Evolutionary conservation across 2,888 invertebrate genomes (phyloP).

Genomic region (Fabriciana adippe): DNA sequence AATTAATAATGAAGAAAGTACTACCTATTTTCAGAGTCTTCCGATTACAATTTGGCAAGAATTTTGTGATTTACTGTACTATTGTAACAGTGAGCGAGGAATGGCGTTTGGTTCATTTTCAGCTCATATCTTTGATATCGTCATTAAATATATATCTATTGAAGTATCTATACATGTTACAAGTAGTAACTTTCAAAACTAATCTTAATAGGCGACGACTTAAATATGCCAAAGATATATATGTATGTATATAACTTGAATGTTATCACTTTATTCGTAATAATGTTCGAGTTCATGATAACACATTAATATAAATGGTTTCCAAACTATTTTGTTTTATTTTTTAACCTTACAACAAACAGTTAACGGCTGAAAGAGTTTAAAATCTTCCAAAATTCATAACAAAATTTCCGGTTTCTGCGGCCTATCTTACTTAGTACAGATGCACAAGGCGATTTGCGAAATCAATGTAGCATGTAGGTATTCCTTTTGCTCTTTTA

Average conservation of each 20-base stretch:
- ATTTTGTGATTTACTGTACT: constrained; percentile 11
- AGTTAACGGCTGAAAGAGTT: not conserved
- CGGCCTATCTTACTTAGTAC: too few relatives aligned
- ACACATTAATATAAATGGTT: constrained; percentile 77
- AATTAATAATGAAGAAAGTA: not conserved
- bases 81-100: constrained; percentile 3
- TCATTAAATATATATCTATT: constrained; percentile 8
- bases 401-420: too few relatives aligned
- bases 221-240: constrained; percentile 38
- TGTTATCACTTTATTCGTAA: constrained; percentile 76
- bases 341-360: constrained; percentile 16
- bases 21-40: constrained; percentile 60
- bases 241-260: constrained; percentile 53
- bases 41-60: constrained; percentile 48
- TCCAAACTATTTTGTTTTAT: constrained; percentile 65
- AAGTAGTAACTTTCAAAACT: constrained; percentile 33
- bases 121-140: constrained; percentile 27
- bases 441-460: too few relatives aligned
- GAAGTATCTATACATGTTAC: constrained; percentile 22
- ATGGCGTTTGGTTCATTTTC: constrained; percentile 15
- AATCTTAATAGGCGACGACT: constrained; percentile 33
- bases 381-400: not conserved
- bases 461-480: too few relatives aligned
- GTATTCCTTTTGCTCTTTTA: too few relatives aligned
- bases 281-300: constrained; percentile 62